Conservation (phyloP, 2,888 invertebrate genomes). For the Neoascia interrupta region DNA sequence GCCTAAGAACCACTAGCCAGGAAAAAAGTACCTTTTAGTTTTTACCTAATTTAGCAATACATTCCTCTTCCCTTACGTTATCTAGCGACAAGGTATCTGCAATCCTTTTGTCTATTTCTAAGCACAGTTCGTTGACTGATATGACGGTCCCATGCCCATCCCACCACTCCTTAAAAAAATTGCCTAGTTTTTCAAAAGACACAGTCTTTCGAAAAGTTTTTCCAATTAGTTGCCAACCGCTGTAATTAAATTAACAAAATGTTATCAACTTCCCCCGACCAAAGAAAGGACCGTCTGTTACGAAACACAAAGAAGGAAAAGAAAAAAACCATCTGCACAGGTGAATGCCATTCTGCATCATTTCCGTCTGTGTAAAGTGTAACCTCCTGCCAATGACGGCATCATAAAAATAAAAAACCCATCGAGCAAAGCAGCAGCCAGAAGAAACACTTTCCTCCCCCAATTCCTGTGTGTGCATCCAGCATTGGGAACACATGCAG, state of each 20-base stretch:
- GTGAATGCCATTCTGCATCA: conserved; percentile 51
- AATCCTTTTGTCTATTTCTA: too few species aligned
- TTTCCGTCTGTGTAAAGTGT: background rate
- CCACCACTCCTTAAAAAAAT: too few species aligned
- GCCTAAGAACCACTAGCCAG: too few species aligned
- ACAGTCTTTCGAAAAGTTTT: too few species aligned
- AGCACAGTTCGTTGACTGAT: too few species aligned
- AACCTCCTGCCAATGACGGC: background rate
- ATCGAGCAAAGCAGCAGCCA: conserved; percentile 29
- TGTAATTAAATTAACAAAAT: conserved; percentile 51
- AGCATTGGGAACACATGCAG: conserved; percentile 47
- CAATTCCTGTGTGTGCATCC: conserved; percentile 26
- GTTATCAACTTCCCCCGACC: conserved; percentile 7
- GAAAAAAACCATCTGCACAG: conserved; percentile 54
- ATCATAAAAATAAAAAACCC: conserved; percentile 28
- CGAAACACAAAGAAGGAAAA: too few species aligned
- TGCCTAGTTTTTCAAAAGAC: too few species aligned
- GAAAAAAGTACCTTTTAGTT: too few species aligned
- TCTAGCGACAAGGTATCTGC: too few species aligned
- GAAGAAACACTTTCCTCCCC: conserved; percentile 39
- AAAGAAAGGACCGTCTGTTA: background rate
- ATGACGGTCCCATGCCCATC: too few species aligned
- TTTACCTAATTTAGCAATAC: too few species aligned
- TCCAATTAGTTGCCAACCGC: background rate
- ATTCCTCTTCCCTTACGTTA: too few species aligned